phyloP scores from a whole-genome alignment of 2,888 invertebrate genomes.

The Dicranocentrus wangi region DNA sequence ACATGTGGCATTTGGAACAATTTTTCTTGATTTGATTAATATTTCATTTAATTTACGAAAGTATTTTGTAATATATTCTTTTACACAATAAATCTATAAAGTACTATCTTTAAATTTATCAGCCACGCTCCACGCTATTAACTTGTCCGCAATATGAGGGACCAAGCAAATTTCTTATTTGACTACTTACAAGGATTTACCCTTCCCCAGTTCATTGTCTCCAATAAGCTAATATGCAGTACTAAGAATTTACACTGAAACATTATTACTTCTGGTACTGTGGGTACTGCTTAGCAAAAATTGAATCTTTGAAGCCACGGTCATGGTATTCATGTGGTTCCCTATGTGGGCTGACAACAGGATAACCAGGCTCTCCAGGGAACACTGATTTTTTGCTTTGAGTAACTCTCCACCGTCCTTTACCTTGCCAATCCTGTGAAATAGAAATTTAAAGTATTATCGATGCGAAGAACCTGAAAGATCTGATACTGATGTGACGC shows the following conservation, averaged over 20 bases:
- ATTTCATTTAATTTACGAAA: too few relatives aligned
- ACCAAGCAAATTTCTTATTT: too few relatives aligned
- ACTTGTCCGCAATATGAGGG: too few relatives aligned
- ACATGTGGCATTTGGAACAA: too few relatives aligned
- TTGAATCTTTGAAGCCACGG: slow-evolving; percentile 82
- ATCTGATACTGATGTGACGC: too few relatives aligned
- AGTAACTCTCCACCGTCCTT: slow-evolving; percentile 83
- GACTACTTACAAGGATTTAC: too few relatives aligned
- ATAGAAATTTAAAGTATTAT: background rate
- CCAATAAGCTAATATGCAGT: too few relatives aligned
- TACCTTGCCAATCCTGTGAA: slow-evolving; percentile 87
- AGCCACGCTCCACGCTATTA: too few relatives aligned
- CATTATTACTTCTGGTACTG: slow-evolving; percentile 78
- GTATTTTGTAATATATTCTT: slow-evolving; percentile 76
- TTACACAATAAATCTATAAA: background rate
- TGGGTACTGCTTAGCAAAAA: slow-evolving; percentile 63
- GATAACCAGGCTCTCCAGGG: slow-evolving; percentile 83
- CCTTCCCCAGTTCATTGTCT: too few relatives aligned
- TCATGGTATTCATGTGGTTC: slow-evolving; percentile 81
- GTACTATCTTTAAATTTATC: background rate
- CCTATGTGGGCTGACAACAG: slow-evolving; percentile 78
- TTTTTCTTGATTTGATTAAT: too few relatives aligned
- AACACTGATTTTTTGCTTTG: slow-evolving; percentile 78
- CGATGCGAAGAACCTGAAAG: slow-evolving; percentile 2
- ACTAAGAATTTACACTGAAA: too few relatives aligned